These are phyloP conservation scores for Astreopora myriophthalma DNA, from an alignment of 64 coral and sea anemone genomes.

Conservation along the genomic window DNA sequence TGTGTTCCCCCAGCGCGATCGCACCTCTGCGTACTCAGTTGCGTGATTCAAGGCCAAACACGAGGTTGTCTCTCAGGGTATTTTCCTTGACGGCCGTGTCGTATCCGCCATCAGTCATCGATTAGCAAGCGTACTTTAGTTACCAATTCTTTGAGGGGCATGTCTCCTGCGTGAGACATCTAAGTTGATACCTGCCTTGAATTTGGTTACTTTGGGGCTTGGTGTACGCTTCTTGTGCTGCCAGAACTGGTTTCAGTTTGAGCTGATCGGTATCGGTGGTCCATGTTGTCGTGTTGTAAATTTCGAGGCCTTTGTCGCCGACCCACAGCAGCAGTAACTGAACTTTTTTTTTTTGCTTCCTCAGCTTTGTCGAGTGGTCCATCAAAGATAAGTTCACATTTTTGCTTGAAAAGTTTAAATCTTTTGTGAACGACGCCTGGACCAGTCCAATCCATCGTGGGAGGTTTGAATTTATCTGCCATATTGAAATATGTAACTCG, in stretches of 20 bases:
- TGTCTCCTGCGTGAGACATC: too few species aligned
- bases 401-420: constrained; percentile 75
- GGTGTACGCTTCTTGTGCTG: too few species aligned
- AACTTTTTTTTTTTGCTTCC: constrained; percentile 16
- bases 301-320: constrained; percentile 59
- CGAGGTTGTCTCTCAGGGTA: too few species aligned
- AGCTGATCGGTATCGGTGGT: not conserved
- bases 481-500: not conserved
- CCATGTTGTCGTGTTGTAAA: constrained; percentile 61
- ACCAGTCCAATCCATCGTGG: constrained; percentile 60
- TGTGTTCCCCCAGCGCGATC: constrained; percentile 55
- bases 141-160: too few species aligned
- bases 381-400: constrained; percentile 68
- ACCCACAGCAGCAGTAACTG: constrained; percentile 57
- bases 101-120: too few species aligned
- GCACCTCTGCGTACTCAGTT: constrained; percentile 57
- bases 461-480: constrained; percentile 50
- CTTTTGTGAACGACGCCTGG: constrained; percentile 60
- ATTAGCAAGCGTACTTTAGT: too few species aligned
- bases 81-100: too few species aligned
- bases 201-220: too few species aligned
- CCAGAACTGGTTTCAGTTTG: constrained; percentile 24
- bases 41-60: too few species aligned
- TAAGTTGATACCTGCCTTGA: too few species aligned
- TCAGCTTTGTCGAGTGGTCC: not conserved